phyloP scores from a whole-genome alignment of 2,797 vertebrate species.

The Paguma larvata region DNA sequence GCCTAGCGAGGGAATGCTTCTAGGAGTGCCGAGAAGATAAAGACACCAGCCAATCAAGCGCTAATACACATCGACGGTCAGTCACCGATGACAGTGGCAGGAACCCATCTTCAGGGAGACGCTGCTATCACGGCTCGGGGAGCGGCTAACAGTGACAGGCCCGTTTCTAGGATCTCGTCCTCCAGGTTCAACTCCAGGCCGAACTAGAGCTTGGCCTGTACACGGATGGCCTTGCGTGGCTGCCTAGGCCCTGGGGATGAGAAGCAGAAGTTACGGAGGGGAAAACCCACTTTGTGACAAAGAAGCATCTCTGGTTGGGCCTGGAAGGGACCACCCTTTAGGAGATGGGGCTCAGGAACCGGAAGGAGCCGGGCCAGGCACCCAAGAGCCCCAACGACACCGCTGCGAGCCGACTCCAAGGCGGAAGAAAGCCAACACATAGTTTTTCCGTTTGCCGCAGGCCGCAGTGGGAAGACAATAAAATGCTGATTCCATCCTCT shows the following conservation, averaged over 20 bases:
- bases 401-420: neutral
- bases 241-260: neutral
- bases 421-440: neutral
- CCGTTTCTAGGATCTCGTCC: neutral
- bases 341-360: neutral
- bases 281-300: neutral
- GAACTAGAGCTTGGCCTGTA: neutral
- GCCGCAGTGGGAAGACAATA: neutral
- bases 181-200: neutral
- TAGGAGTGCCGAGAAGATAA: neutral
- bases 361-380: neutral
- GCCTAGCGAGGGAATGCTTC: neutral
- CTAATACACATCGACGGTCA: neutral
- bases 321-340: neutral
- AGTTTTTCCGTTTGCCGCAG: neutral
- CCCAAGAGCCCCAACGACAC: neutral
- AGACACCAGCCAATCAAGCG: neutral
- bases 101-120: neutral
- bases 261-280: neutral
- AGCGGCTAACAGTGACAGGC: neutral
- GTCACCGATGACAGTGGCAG: neutral
- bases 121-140: neutral
- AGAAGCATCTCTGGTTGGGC: neutral
- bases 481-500: neutral
- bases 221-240: fast-evolving